Evolutionary conservation across 2,888 invertebrate genomes (phyloP), one percentile per base, ranked within the genome.

Genomic region (Leptinotarsa peninsularis): DNA sequence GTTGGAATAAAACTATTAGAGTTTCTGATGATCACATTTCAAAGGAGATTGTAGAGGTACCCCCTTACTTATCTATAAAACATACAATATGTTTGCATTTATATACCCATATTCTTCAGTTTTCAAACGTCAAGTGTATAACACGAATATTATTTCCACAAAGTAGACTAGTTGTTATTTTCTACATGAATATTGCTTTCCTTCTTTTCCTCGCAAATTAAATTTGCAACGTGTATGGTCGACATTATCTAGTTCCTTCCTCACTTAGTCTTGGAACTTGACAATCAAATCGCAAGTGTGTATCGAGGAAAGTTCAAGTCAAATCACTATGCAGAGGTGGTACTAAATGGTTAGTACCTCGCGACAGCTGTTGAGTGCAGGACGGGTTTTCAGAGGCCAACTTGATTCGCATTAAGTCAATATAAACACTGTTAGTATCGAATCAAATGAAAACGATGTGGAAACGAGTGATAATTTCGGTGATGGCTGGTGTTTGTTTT

Each of bases 401-500:
- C 58, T 58, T n/a, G 63, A 63, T 63, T 33, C 43, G 33, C 43
- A 17, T 14, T 43, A 63, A 63, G 63, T 27, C 33, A 63, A 63
- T 33, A 63, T n/a, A 33, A 60, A 60, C 60, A 60, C 10, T 60
- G 49, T 18, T 63, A 13, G 13, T 49, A 70, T 13, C 2, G 49
- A 15, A 15, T 15, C 17, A 63, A 43, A 15, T 58, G 49, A 54
- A 21, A 49, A 49, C 49, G 67, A 43, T 27, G 49, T 54, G 56
- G 27, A 60, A 43, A 72, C 23, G 17, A 43, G 43, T 33, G 21
- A 66, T 66, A 43, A 43, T 60, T 66, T 71, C 23, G 49, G 66
- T 58, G 49, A 52, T 77, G 21, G 49, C 60, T 43, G 17, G 15
- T 70, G 18, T 70, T 21, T 76, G 69, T 72, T 67, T 67, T 27